Evolutionary conservation across 2,113 vertebrate genomes (phyloP).

Genomic region (Chinchilla lanigera): DNA sequence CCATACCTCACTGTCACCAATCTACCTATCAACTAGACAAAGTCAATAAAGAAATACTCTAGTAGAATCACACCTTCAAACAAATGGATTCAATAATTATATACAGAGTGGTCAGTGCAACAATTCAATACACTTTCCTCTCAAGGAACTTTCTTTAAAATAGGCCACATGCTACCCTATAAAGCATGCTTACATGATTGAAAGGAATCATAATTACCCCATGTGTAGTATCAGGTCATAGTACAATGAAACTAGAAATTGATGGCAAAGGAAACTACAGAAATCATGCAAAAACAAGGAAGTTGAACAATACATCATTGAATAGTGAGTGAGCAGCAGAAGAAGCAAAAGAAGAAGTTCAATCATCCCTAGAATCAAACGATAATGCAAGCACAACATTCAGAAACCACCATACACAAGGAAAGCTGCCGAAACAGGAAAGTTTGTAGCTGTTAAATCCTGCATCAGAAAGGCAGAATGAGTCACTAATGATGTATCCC

Average conservation of each 20-base stretch:
- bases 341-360: neutral
- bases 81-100: neutral
- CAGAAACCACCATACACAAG: neutral
- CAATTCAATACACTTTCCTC: neutral
- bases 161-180: neutral
- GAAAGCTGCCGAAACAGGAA: neutral
- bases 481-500: neutral
- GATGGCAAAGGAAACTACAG: neutral
- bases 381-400: neutral
- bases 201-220: neutral
- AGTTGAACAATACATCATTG: neutral
- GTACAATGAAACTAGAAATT: neutral
- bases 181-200: neutral
- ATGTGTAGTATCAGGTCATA: neutral
- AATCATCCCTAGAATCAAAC: neutral
- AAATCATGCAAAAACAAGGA: neutral
- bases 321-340: neutral
- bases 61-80: neutral
- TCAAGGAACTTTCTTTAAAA: neutral
- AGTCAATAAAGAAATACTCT: neutral
- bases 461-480: neutral
- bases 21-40: neutral
- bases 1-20: neutral
- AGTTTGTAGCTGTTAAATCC: neutral
- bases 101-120: neutral